A percentile compares a stretch with the other conserved stretches of the same genome.
phyloP scores from a whole-genome alignment of 2,888 invertebrate species.

The Cephus pygmeus region DNA sequence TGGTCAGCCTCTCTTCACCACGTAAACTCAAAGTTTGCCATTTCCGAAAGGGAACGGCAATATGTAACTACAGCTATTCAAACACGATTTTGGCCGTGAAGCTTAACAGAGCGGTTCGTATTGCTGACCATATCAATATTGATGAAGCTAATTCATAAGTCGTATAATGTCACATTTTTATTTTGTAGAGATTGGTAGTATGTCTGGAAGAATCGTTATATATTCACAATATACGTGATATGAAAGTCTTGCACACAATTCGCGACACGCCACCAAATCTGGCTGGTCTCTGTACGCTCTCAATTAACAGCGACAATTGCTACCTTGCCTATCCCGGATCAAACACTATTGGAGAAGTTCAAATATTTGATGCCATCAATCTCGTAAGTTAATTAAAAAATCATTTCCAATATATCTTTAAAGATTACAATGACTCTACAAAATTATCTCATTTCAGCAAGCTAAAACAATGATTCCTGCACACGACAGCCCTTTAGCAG shows the following conservation, averaged over 20 bases:
- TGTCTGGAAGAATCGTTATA: slow-evolving; percentile 97
- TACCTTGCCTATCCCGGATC: slow-evolving; percentile 98
- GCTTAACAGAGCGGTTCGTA: slow-evolving; percentile 89
- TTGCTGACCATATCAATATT: neutral
- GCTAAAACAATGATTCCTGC: slow-evolving; percentile 97
- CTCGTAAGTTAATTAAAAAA: slow-evolving; percentile 71
- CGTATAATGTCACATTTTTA: neutral
- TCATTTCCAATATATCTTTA: slow-evolving; percentile 6
- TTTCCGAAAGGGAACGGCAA: slow-evolving; percentile 97
- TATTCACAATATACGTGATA: slow-evolving; percentile 98
- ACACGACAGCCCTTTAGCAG: slow-evolving; percentile 95
- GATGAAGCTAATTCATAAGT: neutral
- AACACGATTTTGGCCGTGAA: slow-evolving; percentile 96
- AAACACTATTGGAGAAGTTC: slow-evolving; percentile 92
- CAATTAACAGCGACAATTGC: slow-evolving; percentile 89
- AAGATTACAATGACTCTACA: neutral
- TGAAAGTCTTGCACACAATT: slow-evolving; percentile 98
- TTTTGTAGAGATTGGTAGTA: slow-evolving; percentile 87
- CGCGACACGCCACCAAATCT: slow-evolving; percentile 97
- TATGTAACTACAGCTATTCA: slow-evolving; percentile 95
- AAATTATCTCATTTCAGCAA: slow-evolving; percentile 72
- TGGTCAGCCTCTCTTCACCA: slow-evolving; percentile 92
- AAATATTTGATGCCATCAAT: slow-evolving; percentile 93
- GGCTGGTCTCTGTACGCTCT: slow-evolving; percentile 90
- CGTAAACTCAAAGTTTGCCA: slow-evolving; percentile 95